phyloP scores from a whole-genome alignment of 2,888 invertebrate genomes.

The Poecilus cupreus region DNA sequence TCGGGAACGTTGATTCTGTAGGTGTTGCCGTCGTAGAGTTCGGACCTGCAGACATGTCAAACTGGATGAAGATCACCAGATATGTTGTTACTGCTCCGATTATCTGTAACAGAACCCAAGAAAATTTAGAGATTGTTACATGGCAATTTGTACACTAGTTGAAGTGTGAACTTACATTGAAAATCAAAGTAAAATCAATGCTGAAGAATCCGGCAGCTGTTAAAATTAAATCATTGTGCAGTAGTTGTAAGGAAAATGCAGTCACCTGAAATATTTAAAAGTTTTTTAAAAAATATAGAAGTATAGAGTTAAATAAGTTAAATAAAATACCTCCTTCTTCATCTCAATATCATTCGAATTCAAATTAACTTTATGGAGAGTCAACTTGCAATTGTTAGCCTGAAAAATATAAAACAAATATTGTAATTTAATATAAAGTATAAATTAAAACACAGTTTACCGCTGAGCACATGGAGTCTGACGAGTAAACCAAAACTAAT shows the following conservation, averaged over 20 bases:
- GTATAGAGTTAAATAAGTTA: no score
- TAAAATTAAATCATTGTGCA: slow-evolving; percentile 58
- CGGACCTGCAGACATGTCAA: slow-evolving; percentile 28
- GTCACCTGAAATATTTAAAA: slow-evolving; percentile 51
- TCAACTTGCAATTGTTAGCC: slow-evolving; percentile 55
- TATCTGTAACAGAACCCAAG: slow-evolving; percentile 37
- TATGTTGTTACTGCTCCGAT: slow-evolving; percentile 58
- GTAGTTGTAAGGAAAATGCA: slow-evolving; percentile 58
- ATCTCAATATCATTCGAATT: slow-evolving; percentile 56
- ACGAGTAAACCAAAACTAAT: slow-evolving; percentile 66
- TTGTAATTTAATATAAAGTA: not conserved
- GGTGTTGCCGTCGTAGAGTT: not conserved
- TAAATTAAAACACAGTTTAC: slow-evolving; percentile 60
- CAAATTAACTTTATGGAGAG: slow-evolving; percentile 52
- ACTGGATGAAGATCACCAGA: slow-evolving; percentile 55
- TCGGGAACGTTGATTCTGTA: not conserved
- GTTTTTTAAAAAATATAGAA: not conserved
- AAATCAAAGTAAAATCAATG: slow-evolving; percentile 57
- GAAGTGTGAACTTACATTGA: slow-evolving; percentile 60
- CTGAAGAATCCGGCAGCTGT: slow-evolving; percentile 60
- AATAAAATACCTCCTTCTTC: slow-evolving; percentile 52
- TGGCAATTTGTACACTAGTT: no score
- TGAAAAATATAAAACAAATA: slow-evolving; percentile 10
- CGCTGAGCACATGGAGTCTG: slow-evolving; percentile 66
- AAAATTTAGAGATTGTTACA: not conserved